phyloP scores from a whole-genome alignment of 2,113 vertebrate genomes.

The Telmatochromis bifrenatus region DNA sequence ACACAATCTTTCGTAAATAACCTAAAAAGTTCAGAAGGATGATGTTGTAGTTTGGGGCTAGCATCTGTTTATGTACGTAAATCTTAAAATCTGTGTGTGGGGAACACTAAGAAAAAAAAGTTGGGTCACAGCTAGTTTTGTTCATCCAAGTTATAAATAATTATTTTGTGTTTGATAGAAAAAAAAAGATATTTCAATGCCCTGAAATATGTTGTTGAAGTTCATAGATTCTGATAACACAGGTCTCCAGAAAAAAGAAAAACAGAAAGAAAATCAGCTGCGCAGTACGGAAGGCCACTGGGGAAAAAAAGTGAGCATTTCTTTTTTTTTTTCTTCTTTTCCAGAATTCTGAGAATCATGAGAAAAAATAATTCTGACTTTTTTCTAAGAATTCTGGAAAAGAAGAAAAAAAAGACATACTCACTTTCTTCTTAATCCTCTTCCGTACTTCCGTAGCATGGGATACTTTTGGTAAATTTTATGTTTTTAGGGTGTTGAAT shows the following conservation, averaged over 20 bases:
- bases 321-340: background rate
- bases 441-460: fast-evolving
- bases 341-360: background rate
- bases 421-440: background rate
- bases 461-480: background rate
- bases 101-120: background rate
- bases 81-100: background rate
- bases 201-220: background rate
- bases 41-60: background rate
- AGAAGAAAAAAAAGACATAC: background rate
- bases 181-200: background rate
- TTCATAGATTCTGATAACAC: background rate
- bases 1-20: background rate
- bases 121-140: background rate
- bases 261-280: background rate
- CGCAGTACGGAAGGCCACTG: fast-evolving
- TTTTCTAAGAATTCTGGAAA: background rate
- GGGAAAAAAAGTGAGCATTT: fast-evolving
- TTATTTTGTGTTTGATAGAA: background rate
- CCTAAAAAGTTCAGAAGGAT: background rate
- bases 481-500: background rate
- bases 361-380: background rate
- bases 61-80: background rate
- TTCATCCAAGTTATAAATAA: background rate
- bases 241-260: background rate